Evolutionary conservation across 2,113 vertebrate species (phyloP).

Genomic region (Seriola dumerili): DNA sequence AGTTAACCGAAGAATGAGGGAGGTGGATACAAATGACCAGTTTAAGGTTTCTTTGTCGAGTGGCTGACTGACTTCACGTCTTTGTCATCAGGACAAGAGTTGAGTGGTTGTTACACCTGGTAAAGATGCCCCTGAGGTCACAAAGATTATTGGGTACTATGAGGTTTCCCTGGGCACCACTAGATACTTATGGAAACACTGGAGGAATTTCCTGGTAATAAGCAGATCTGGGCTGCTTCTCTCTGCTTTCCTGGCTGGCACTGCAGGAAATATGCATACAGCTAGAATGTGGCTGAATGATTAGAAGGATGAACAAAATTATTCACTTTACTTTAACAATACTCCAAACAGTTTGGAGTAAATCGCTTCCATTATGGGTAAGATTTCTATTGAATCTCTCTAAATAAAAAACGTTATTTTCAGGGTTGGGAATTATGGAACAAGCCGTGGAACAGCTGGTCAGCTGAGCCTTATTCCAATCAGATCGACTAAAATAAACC

Average conservation of each 20-base stretch:
- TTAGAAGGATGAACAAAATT: not conserved
- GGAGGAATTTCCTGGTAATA: not conserved
- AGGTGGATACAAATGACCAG: not conserved
- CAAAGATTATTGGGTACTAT: not conserved
- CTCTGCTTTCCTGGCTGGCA: conserved; percentile 23
- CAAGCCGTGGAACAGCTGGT: conserved; percentile 28
- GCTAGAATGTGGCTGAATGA: not conserved
- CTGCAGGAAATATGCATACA: conserved; percentile 10
- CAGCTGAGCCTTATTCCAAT: conserved; percentile 53
- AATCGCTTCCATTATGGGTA: conserved; percentile 13
- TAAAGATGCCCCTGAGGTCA: not conserved
- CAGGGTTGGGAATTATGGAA: conserved; percentile 52
- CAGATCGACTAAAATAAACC: conserved; percentile 50
- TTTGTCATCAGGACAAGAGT: not conserved
- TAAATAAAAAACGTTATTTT: conserved; percentile 11
- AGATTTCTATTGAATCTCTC: not conserved
- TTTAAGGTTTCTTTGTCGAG: not conserved
- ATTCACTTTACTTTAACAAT: not conserved
- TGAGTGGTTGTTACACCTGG: not conserved
- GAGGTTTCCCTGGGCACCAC: not conserved
- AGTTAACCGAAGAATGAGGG: not conserved
- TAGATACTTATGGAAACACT: conserved; percentile 6
- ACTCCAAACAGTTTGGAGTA: not conserved
- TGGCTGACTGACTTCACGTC: not conserved
- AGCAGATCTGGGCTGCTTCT: not conserved